Conservation (phyloP, 2,888 invertebrate genomes). For the Cerastis rubricosa region DNA sequence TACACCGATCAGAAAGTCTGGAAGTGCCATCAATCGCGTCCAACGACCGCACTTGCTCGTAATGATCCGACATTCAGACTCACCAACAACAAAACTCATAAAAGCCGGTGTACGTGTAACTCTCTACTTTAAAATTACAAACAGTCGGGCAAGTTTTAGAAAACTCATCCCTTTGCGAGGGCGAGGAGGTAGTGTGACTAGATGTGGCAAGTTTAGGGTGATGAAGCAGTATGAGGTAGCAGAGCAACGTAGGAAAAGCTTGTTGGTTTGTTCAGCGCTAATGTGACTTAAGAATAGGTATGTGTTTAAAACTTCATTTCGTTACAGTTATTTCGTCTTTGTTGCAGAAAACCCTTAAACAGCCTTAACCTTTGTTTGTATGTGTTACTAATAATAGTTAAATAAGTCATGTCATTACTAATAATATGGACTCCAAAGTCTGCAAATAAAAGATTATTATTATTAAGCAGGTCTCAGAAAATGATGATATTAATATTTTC, state of each 20-base stretch:
- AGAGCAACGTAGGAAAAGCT: neutral
- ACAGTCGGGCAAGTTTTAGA: constrained; percentile 88
- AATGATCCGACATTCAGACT: constrained; percentile 72
- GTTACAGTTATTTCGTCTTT: too few species aligned
- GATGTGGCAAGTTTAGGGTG: constrained; percentile 59
- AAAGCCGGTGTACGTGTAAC: constrained; percentile 82
- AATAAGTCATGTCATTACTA: too few species aligned
- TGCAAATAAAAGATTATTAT: too few species aligned
- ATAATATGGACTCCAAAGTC: too few species aligned
- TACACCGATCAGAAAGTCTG: constrained; percentile 40
- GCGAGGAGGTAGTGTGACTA: constrained; percentile 51
- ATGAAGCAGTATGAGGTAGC: too few species aligned
- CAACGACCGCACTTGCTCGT: constrained; percentile 70
- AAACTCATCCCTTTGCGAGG: constrained; percentile 81
- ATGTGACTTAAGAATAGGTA: neutral
- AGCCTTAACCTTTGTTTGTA: too few species aligned
- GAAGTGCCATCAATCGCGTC: constrained; percentile 67
- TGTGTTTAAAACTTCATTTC: neutral
- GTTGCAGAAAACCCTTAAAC: too few species aligned
- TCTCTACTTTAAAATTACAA: constrained; percentile 89
- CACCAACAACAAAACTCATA: constrained; percentile 86
- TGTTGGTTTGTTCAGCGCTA: neutral
- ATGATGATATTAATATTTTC: too few species aligned
- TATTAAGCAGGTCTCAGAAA: too few species aligned
- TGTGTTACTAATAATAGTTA: too few species aligned